A percentile compares a stretch with the other conserved stretches of the same genome.
Conservation (phyloP, 2,797 vertebrate species). For the Rhinatrema bivittatum region DNA sequence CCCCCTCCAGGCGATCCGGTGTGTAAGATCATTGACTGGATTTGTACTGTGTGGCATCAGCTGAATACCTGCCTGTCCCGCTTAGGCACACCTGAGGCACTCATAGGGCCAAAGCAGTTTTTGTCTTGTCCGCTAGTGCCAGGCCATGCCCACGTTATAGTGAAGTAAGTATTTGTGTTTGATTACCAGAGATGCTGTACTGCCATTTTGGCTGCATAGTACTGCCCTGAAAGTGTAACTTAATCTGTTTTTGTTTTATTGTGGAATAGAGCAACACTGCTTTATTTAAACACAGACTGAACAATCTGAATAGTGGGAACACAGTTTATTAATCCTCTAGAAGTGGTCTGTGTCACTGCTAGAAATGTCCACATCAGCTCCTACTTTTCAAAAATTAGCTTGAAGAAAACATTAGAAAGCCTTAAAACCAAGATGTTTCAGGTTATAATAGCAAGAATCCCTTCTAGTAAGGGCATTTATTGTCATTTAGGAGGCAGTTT, state of each 20-base stretch:
- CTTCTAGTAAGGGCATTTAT: too few species aligned
- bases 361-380: too few species aligned
- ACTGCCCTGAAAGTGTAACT: neutral
- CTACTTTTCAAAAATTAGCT: too few species aligned
- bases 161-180: slow-evolving; percentile 63
- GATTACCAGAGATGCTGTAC: too few species aligned
- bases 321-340: neutral
- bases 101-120: slow-evolving; percentile 82
- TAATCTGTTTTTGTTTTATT: neutral
- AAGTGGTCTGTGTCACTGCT: too few species aligned
- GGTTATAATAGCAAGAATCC: too few species aligned
- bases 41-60: slow-evolving; percentile 80
- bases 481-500: too few species aligned
- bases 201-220: neutral
- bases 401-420: too few species aligned
- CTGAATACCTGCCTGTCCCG: slow-evolving; percentile 85
- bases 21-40: slow-evolving; percentile 73
- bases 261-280: neutral
- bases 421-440: too few species aligned
- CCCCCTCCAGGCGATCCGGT: slow-evolving; percentile 61
- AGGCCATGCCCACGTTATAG: slow-evolving; percentile 60
- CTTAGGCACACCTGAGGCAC: slow-evolving; percentile 80
- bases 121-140: slow-evolving; percentile 80
- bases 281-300: neutral
- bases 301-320: neutral